These are phyloP conservation scores for Bergia puertoricense DNA, from an alignment of 92 coral and sea anemone species.

Conservation along the genomic window DNA sequence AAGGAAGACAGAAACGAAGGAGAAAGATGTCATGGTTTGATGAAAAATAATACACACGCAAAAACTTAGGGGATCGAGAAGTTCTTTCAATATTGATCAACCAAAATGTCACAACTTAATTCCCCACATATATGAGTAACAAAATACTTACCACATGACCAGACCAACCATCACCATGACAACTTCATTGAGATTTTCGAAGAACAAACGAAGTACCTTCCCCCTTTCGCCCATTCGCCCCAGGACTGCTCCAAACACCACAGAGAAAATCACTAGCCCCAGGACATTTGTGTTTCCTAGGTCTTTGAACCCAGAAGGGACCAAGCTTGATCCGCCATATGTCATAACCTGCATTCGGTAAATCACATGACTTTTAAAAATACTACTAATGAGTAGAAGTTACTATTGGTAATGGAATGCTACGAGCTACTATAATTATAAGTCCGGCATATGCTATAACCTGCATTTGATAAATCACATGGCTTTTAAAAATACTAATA, in stretches of 20 bases:
- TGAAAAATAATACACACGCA: too few relatives aligned
- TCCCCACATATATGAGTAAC: too few relatives aligned
- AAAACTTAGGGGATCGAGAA: too few relatives aligned
- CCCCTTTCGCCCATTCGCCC: constrained; percentile 56
- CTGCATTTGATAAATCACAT: not conserved
- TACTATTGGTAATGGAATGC: too few relatives aligned
- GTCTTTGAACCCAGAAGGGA: constrained; percentile 39
- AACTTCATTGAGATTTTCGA: constrained; percentile 47
- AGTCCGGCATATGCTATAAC: constrained; percentile 40
- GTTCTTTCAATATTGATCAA: too few relatives aligned
- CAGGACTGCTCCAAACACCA: constrained; percentile 60
- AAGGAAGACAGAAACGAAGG: too few relatives aligned
- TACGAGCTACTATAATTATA: too few relatives aligned
- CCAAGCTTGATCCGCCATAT: constrained; percentile 33
- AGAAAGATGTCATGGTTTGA: too few relatives aligned
- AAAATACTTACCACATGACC: constrained; percentile 54
- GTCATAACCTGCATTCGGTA: constrained; percentile 40
- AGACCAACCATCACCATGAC: constrained; percentile 53
- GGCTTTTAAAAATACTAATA: too few relatives aligned
- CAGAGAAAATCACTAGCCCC: constrained; percentile 60
- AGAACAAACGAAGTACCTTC: constrained; percentile 44
- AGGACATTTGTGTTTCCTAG: constrained; percentile 49
- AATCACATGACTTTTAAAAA: not conserved
- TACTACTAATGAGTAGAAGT: too few relatives aligned
- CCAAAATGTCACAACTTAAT: too few relatives aligned